Conservation (phyloP, 2,113 vertebrate genomes). For the Macquaria australasica region DNA sequence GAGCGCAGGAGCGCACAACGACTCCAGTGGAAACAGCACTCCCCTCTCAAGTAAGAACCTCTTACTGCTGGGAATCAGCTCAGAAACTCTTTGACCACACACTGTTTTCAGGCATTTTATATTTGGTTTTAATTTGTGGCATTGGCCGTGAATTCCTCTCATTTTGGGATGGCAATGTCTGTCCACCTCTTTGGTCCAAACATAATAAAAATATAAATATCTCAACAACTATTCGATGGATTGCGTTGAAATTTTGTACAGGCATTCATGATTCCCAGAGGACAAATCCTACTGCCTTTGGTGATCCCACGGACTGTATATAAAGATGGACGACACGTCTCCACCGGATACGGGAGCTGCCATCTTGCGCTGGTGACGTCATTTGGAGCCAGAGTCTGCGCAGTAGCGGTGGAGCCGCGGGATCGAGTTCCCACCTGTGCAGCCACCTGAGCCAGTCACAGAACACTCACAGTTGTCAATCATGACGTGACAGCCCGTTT, state of each 20-base stretch:
- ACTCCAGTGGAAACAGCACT: constrained; percentile 20
- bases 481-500: too few species aligned
- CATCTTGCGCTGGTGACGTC: too few species aligned
- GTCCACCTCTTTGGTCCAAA: not conserved
- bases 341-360: too few species aligned
- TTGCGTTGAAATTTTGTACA: not conserved
- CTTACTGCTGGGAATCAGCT: not conserved
- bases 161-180: not conserved
- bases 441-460: too few species aligned
- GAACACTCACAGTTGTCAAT: too few species aligned
- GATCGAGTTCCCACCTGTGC: too few species aligned
- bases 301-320: too few species aligned
- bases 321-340: too few species aligned
- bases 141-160: not conserved
- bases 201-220: not conserved
- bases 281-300: not conserved
- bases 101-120: not conserved
- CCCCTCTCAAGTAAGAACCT: constrained; percentile 63
- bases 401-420: too few species aligned
- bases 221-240: not conserved
- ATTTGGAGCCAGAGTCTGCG: too few species aligned
- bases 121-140: not conserved
- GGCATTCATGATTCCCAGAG: not conserved
- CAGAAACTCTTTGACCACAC: not conserved
- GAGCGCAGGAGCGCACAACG: constrained; percentile 17